A percentile compares a stretch with the other conserved stretches of the same genome.
Evolutionary conservation across 2,888 invertebrate species (phyloP).

Genomic region (Polia nebulosa): DNA sequence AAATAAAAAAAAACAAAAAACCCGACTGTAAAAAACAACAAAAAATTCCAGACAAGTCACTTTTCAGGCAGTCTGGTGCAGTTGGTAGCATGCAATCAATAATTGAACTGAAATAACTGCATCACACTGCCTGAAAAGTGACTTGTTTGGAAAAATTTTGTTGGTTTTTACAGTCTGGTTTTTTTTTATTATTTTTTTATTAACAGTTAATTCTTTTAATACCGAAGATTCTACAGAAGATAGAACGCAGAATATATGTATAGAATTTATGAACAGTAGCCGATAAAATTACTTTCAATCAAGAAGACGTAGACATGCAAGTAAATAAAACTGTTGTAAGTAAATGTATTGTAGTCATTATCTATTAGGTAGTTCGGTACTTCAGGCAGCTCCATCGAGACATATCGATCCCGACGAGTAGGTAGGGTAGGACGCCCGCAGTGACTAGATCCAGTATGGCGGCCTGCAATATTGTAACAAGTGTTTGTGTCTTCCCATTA

Average conservation of each 20-base stretch:
- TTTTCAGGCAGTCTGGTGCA: no score
- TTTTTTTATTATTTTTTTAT: no score
- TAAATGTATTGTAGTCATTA: slow-evolving; percentile 30
- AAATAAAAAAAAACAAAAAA: no score
- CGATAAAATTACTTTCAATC: slow-evolving; percentile 21
- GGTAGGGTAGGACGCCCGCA: slow-evolving; percentile 50
- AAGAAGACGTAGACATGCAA: background rate
- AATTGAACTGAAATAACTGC: no score
- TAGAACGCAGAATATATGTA: background rate
- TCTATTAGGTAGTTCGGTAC: slow-evolving; percentile 40
- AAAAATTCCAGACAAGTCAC: no score
- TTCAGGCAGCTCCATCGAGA: slow-evolving; percentile 77
- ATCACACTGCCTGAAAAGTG: no score
- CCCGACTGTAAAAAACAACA: no score
- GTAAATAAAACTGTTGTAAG: slow-evolving; percentile 19
- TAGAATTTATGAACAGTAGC: no score
- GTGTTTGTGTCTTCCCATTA: slow-evolving; percentile 41
- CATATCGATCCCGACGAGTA: slow-evolving; percentile 81
- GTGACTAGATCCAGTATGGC: slow-evolving; percentile 52
- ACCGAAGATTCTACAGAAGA: background rate
- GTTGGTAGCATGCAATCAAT: no score
- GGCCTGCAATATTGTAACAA: slow-evolving; percentile 47
- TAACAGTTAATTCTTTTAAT: slow-evolving; percentile 3
- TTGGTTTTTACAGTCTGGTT: no score
- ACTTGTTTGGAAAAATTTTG: no score